These are phyloP conservation scores for Drosophila nebulosa DNA, from an alignment of 1,140 invertebrate genomes.

Conservation along the genomic window DNA sequence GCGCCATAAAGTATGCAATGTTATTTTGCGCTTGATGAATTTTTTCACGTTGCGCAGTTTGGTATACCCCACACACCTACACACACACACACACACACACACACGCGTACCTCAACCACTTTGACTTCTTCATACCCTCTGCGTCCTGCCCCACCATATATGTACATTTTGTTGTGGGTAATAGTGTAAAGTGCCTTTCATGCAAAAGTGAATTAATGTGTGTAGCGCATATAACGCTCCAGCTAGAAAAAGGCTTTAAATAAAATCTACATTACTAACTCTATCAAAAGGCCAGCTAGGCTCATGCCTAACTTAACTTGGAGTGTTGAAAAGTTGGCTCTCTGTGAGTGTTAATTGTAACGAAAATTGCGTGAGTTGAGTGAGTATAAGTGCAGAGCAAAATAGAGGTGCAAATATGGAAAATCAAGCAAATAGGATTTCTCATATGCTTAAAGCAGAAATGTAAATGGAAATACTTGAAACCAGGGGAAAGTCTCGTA, in stretches of 20 bases:
- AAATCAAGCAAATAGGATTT: too few relatives aligned
- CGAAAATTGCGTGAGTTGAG: not conserved
- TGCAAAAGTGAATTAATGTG: conserved; percentile 66
- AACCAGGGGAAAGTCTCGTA: too few relatives aligned
- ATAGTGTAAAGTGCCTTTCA: conserved; percentile 67
- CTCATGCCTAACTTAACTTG: not conserved
- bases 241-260: conserved; percentile 3
- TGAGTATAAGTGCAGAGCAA: not conserved
- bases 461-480: too few relatives aligned
- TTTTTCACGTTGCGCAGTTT: conserved; percentile 71
- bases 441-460: too few relatives aligned
- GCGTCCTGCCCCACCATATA: conserved; percentile 1
- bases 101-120: not conserved
- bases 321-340: not conserved
- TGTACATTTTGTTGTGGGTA: conserved; percentile 36
- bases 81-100: conserved; percentile 12
- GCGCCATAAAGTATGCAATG: conserved; percentile 79
- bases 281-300: conserved; percentile 16
- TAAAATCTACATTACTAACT: conserved; percentile 15
- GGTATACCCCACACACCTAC: conserved; percentile 26
- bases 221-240: not conserved
- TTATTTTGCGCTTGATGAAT: conserved; percentile 79
- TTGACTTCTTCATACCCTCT: not conserved
- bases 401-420: not conserved
- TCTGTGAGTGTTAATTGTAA: not conserved